These are phyloP conservation scores for Cheilosia impressa DNA, from an alignment of 2,888 invertebrate species.

Conservation along the genomic window DNA sequence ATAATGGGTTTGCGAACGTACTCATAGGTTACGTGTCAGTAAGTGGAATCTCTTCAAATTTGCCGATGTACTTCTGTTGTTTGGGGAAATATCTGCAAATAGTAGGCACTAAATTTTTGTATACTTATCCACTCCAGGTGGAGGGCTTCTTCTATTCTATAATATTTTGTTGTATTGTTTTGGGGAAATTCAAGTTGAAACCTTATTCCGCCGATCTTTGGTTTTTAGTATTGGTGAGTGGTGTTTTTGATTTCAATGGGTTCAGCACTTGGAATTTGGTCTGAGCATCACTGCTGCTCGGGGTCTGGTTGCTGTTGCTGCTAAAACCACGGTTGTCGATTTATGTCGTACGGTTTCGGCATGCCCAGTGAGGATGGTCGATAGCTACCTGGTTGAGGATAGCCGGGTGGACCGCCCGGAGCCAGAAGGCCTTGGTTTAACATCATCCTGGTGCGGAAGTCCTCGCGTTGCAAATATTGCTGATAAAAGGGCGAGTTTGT, in stretches of 20 bases:
- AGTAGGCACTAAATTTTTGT: conserved; percentile 73
- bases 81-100: conserved; percentile 47
- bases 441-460: conserved; percentile 87
- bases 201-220: conserved; percentile 72
- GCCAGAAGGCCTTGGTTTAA: conserved; percentile 82
- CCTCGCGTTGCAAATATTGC: conserved; percentile 88
- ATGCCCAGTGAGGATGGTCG: conserved; percentile 85
- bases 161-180: conserved; percentile 16
- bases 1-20: conserved; percentile 30
- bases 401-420: conserved; percentile 83
- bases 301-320: conserved; percentile 76
- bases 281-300: conserved; percentile 46
- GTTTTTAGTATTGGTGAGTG: conserved; percentile 49
- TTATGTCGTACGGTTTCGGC: conserved; percentile 90
- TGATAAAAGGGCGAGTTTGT: conserved; percentile 89
- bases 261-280: conserved; percentile 43
- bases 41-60: conserved; percentile 53
- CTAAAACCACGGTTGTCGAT: conserved; percentile 89
- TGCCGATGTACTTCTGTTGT: conserved; percentile 39
- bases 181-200: conserved; percentile 70
- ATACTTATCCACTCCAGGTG: conserved; percentile 50
- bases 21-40: conserved; percentile 40
- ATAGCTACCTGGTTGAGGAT: conserved; percentile 87
- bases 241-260: conserved; percentile 49
- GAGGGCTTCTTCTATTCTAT: conserved; percentile 16